Conservation (phyloP, 2,113 vertebrate species). For the Gallinago media region DNA sequence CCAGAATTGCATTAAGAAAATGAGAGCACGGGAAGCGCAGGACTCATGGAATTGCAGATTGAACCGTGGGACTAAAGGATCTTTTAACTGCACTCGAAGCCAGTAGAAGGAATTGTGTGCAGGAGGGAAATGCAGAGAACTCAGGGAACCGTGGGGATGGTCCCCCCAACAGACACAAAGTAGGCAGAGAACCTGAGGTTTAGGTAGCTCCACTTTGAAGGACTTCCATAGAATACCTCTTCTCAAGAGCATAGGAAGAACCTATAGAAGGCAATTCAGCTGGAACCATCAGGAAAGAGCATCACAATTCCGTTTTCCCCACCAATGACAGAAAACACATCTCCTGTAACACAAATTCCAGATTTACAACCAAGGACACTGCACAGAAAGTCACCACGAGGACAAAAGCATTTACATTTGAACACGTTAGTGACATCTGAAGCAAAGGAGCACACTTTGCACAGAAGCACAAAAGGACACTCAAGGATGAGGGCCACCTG, state of each 20-base stretch:
- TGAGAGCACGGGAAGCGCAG: background rate
- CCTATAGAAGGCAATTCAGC: background rate
- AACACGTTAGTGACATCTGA: background rate
- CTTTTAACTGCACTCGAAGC: background rate
- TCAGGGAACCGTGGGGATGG: background rate
- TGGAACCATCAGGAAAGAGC: background rate
- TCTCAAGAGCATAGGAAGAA: background rate
- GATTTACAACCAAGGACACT: background rate
- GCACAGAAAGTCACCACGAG: background rate
- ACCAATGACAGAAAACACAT: background rate
- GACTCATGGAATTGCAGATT: background rate
- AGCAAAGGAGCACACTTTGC: background rate
- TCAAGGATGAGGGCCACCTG: rapidly evolving
- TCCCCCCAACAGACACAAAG: background rate
- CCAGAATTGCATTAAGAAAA: background rate
- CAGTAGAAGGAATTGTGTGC: background rate
- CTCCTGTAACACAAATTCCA: background rate
- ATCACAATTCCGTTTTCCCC: too few relatives aligned
- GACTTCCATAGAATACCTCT: background rate
- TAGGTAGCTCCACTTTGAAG: background rate
- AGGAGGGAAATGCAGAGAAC: background rate
- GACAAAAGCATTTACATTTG: background rate
- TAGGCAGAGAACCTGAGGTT: background rate
- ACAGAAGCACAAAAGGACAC: background rate
- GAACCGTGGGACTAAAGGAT: background rate